Evolutionary conservation across 2,888 invertebrate species (phyloP).

Genomic region (Hipparchia semele): DNA sequence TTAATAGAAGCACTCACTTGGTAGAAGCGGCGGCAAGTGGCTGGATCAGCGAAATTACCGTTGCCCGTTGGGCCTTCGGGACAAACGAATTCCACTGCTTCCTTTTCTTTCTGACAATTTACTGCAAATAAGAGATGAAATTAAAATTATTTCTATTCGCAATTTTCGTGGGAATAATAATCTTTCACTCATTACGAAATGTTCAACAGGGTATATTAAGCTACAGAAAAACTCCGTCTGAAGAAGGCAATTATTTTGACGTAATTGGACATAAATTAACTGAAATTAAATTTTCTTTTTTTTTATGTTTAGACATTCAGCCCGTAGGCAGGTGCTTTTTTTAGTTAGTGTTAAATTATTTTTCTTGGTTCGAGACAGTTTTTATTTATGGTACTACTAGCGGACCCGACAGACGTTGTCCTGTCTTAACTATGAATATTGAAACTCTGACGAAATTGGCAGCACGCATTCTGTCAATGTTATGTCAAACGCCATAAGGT

Average conservation of each 20-base stretch:
- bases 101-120: slow-evolving; percentile 70
- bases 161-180: slow-evolving; percentile 5
- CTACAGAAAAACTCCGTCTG: slow-evolving; percentile 6
- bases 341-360: no score
- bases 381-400: no score
- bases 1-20: slow-evolving; percentile 84
- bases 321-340: no score
- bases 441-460: no score
- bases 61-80: slow-evolving; percentile 90
- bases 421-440: no score
- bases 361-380: no score
- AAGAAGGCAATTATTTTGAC: slow-evolving; percentile 18
- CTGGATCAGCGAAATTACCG: slow-evolving; percentile 95
- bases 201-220: slow-evolving; percentile 4
- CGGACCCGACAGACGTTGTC: no score
- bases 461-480: no score
- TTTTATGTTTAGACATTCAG: background rate
- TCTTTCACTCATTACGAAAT: slow-evolving; percentile 20
- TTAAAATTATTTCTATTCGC: slow-evolving; percentile 15
- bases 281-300: slow-evolving; percentile 1
- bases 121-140: slow-evolving; percentile 56
- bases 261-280: slow-evolving; percentile 12
- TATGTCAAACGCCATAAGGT: no score
- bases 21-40: slow-evolving; percentile 93
- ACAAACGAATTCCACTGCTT: slow-evolving; percentile 87